These are phyloP conservation scores for Nothocercus nigrocapillus DNA, from an alignment of 2,113 vertebrate genomes.

Conservation along the genomic window DNA sequence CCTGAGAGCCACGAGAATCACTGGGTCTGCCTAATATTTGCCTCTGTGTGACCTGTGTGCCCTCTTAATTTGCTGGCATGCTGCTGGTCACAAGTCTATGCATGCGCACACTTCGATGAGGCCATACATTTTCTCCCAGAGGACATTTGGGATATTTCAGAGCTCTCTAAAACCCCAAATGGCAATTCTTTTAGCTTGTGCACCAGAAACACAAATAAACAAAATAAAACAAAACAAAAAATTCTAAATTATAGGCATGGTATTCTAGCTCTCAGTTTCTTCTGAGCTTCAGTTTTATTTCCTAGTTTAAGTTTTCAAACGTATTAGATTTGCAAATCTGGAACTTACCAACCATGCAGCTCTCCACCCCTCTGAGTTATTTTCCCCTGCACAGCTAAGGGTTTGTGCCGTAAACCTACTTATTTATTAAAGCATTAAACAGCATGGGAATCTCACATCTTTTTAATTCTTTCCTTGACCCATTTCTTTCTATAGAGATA, in stretches of 20 bases:
- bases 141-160: neutral
- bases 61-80: neutral
- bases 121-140: neutral
- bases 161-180: neutral
- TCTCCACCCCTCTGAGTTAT: neutral
- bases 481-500: neutral
- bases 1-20: neutral
- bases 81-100: neutral
- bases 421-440: neutral
- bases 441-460: neutral
- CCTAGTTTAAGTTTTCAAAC: neutral
- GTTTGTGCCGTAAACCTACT: neutral
- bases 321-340: neutral
- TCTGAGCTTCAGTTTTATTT: neutral
- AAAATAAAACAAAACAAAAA: neutral
- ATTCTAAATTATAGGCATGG: rapidly evolving
- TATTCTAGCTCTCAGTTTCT: neutral
- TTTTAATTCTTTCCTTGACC: neutral
- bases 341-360: neutral
- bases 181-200: neutral
- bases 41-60: neutral
- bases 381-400: neutral
- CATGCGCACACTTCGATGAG: neutral
- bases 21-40: neutral
- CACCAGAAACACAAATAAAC: neutral